phyloP scores from a whole-genome alignment of 2,888 invertebrate genomes.

The Phyllotreta cruciferae region DNA sequence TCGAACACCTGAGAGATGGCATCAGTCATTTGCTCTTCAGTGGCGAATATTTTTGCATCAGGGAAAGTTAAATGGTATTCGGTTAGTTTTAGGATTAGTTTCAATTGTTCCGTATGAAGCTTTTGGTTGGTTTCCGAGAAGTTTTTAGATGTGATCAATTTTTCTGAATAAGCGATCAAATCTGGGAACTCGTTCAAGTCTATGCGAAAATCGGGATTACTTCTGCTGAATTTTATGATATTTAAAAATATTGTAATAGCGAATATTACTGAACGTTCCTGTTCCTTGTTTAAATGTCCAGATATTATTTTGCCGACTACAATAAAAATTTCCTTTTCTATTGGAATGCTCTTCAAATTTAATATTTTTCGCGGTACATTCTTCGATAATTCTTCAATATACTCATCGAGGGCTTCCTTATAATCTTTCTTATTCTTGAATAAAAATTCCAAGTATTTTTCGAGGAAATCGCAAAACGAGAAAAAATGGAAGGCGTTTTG shows the following conservation, averaged over 20 bases:
- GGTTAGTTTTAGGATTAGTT: background rate
- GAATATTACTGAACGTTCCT: background rate
- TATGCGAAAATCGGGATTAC: slow-evolving; percentile 25
- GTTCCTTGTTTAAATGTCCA: slow-evolving; percentile 6
- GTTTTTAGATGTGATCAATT: slow-evolving; percentile 7
- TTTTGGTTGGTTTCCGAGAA: background rate
- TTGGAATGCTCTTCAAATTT: slow-evolving; percentile 19
- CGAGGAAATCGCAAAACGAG: slow-evolving; percentile 5
- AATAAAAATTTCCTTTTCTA: slow-evolving; percentile 21
- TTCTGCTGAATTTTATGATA: slow-evolving; percentile 19
- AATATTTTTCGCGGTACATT: background rate
- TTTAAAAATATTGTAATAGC: background rate
- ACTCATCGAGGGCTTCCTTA: slow-evolving; percentile 30
- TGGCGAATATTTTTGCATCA: background rate
- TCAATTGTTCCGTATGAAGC: too few species aligned
- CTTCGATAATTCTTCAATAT: slow-evolving; percentile 27
- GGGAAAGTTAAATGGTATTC: slow-evolving; percentile 13
- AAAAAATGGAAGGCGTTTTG: slow-evolving; percentile 27
- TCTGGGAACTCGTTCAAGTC: slow-evolving; percentile 21
- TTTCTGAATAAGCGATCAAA: slow-evolving; percentile 13
- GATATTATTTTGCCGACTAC: slow-evolving; percentile 22
- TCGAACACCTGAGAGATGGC: slow-evolving; percentile 3
- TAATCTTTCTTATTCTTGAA: slow-evolving; percentile 34
- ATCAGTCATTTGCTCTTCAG: background rate
- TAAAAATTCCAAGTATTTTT: slow-evolving; percentile 37